Evolutionary conservation across 2,113 vertebrate species (phyloP).

Genomic region (Romanogobio albipinnatus): DNA sequence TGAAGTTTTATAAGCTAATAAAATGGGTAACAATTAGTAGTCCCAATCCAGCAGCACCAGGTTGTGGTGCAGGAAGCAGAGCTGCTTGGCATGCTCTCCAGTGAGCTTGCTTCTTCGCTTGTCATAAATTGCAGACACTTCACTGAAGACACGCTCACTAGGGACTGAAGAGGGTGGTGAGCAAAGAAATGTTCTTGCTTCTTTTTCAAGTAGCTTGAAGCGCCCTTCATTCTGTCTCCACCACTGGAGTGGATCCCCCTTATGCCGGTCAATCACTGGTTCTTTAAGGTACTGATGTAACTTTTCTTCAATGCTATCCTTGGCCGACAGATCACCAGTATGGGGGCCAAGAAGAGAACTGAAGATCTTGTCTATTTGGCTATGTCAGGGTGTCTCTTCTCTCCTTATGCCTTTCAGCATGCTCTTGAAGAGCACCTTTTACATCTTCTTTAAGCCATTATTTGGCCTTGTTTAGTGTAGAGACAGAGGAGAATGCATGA

Average conservation of each 20-base stretch:
- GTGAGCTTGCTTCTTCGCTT: background rate
- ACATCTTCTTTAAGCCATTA: background rate
- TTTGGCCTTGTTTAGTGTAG: background rate
- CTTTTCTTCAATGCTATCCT: background rate
- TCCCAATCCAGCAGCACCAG: background rate
- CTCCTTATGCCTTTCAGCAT: background rate
- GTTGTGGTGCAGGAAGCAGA: conserved; percentile 1
- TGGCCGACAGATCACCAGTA: background rate
- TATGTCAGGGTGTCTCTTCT: background rate
- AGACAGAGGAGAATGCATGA: background rate
- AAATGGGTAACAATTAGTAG: background rate
- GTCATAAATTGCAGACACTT: background rate
- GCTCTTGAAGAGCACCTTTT: background rate
- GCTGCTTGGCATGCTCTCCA: background rate
- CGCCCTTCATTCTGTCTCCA: background rate
- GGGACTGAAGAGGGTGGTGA: conserved; percentile 5
- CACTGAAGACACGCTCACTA: background rate
- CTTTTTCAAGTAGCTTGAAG: conserved; percentile 12
- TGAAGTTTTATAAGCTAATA: background rate
- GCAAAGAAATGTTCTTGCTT: background rate
- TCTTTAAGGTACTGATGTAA: conserved; percentile 18
- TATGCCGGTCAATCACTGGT: background rate
- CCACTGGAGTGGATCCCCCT: conserved; percentile 5
- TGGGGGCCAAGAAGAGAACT: background rate
- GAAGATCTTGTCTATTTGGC: background rate